Conservation (phyloP, 1,140 invertebrate genomes). For the Brachionus rubens region DNA sequence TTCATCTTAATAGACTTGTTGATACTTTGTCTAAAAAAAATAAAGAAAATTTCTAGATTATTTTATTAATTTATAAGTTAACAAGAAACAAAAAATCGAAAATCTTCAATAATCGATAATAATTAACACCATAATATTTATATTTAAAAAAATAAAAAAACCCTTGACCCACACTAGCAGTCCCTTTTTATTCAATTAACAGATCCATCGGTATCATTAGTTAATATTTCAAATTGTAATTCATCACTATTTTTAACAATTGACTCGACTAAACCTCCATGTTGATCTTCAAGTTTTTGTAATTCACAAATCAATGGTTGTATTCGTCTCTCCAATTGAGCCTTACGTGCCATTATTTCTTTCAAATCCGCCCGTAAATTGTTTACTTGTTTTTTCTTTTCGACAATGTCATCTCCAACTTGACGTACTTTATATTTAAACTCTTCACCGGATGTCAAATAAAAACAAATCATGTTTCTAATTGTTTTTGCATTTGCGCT, state of each 20-base stretch:
- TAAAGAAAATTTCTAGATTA: no score
- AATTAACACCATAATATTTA: no score
- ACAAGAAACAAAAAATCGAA: no score
- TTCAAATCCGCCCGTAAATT: conserved; percentile 35
- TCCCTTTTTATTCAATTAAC: not conserved
- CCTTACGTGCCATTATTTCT: conserved; percentile 42
- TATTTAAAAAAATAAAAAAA: conserved; percentile 18
- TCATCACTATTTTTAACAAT: conserved; percentile 22
- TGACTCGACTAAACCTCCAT: conserved; percentile 22
- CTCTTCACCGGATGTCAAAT: conserved; percentile 42
- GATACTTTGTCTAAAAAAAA: no score
- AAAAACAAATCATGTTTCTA: conserved; percentile 42
- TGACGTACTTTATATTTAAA: conserved; percentile 40
- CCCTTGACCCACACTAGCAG: no score
- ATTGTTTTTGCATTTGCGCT: conserved; percentile 34
- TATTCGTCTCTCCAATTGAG: conserved; percentile 35
- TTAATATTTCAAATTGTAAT: conserved; percentile 24
- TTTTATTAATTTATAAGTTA: no score
- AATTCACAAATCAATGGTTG: conserved; percentile 40
- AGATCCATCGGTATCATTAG: conserved; percentile 36
- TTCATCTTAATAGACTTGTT: no score
- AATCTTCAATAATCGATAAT: no score
- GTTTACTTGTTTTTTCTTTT: conserved; percentile 45
- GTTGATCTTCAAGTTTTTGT: conserved; percentile 44
- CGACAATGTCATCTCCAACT: conserved; percentile 34